phyloP scores from a whole-genome alignment of 2,797 vertebrate genomes.

The Sebastes minor region DNA sequence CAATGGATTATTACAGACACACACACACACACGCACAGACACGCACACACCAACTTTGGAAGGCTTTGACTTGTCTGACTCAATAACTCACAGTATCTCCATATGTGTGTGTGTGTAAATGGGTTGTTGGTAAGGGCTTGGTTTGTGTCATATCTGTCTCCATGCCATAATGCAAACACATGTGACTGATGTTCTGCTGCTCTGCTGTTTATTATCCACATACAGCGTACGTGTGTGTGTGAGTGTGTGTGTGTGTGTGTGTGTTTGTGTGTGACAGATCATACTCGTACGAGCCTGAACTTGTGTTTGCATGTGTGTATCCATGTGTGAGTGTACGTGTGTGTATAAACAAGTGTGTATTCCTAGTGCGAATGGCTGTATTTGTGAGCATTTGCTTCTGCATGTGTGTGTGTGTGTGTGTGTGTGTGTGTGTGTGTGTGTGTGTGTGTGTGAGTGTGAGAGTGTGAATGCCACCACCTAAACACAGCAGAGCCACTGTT shows the following conservation, averaged over 20 bases:
- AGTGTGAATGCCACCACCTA: slow-evolving; percentile 57
- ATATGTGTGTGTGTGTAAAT: slow-evolving; percentile 25
- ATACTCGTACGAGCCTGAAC: slow-evolving; percentile 22
- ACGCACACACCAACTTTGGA: slow-evolving; percentile 64
- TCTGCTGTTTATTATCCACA: slow-evolving; percentile 61
- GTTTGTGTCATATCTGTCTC: slow-evolving; percentile 69
- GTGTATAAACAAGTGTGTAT: slow-evolving; percentile 56
- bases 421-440: neutral
- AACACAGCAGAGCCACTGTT: slow-evolving; percentile 83
- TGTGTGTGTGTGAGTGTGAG: slow-evolving; percentile 3
- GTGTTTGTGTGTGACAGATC: slow-evolving; percentile 16
- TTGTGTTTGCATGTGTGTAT: slow-evolving; percentile 42
- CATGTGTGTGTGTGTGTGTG: neutral
- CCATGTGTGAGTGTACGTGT: slow-evolving; percentile 20
- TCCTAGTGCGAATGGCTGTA: slow-evolving; percentile 26
- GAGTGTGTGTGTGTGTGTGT: neutral
- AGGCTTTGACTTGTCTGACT: slow-evolving; percentile 78
- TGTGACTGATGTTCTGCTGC: slow-evolving; percentile 67
- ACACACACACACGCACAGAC: slow-evolving; percentile 12
- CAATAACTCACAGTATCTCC: slow-evolving; percentile 66
- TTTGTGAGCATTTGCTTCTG: slow-evolving; percentile 40
- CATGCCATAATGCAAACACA: slow-evolving; percentile 70
- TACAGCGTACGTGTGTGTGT: neutral
- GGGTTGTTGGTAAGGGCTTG: slow-evolving; percentile 38
- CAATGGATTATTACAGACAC: slow-evolving; percentile 92